Base-by-base conservation (phyloP, 2,888 invertebrate genomes). In the Trachelus troglodyta region DNA sequence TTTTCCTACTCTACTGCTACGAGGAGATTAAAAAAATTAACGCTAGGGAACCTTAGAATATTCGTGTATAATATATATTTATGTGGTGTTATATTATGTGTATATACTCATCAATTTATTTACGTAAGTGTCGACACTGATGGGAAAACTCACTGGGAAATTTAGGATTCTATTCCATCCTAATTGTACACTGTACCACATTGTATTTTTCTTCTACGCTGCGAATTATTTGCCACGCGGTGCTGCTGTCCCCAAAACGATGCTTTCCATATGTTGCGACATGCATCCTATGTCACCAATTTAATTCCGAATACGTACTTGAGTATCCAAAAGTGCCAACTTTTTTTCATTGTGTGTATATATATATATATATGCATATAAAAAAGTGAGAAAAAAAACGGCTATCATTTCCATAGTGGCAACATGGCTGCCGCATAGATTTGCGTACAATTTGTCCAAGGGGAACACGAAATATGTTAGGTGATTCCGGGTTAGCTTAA, bases 1-100 rank as follows among this genome's bases (percentile, higher is more conserved):
- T 69, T 68, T 69, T 78, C 69, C 12, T 71, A n/a, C 40, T 75
- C 71, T 76, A 77, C 78, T 80, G 23, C 56, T 56, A 23, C 23
- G 23, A 56, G 6, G 23, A 56, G 9, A 23, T 56, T 40, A 15
- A 56, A 56, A 56, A 56, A 56, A 23, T 23, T 56, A 56, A 23
- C 56, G 23, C 23, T 56, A 56, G 56, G 56, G 56, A 56, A 56
- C 23, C 56, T 56, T 56, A 56, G 56, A 23, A 56, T 23, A 56
- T 23, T 56, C 56, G 56, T 56, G 56, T 23, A 56, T 56, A 23
- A 56, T 56, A 56, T 56, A 56, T 56, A 56, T 56, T 56, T 56
- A 56, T 56, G 9, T 56, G 23, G 23, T 56, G 23, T 56, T 56
- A 56, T 56, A 56, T 40, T 40, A 40, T 40, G 15, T 56, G 56